Base-by-base conservation (phyloP, 2,113 vertebrate genomes). In the Chinchilla lanigera region DNA sequence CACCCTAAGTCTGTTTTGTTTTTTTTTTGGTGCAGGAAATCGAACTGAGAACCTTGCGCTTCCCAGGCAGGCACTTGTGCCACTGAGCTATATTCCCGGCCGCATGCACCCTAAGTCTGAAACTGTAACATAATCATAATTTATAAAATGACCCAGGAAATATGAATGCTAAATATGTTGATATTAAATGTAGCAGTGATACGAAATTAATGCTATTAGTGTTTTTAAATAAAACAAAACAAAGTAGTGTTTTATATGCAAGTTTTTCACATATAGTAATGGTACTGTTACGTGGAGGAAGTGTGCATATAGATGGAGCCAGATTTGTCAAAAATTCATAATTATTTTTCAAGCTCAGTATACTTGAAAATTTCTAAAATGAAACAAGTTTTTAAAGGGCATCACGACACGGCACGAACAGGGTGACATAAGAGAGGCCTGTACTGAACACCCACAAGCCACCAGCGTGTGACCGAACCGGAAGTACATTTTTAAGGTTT, bases 331-430 rank as follows among this genome's bases (percentile, higher is more conserved):
- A 56, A 35, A 58, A 91, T 7, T 52, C 11, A 73, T 26, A 94
- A 95, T 50, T 89, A 89, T 61, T 77, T 90, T 44, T 56, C n/a
- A n/a, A 28, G 61, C 88, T 90, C 69, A 75, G 11, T 60, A 78
- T 38, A 12, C 35, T 60, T 94, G 60, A 96, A 95, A 95, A 75
- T 56, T 69, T 75, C 61, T 33, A 93, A 71, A 81, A 61, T 33
- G 41, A 67, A 30, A 86, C 52, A 5, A 8, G 28, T 75, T 81
- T 86, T 67, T 75, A 30, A 44, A 56, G 41, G 35, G 24, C 9
- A 95, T 61, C 89, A 50, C 58, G 20, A 81, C 38, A 54, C 73
- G n/a, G 78, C 2, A 96, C 3, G 19, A 92, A 28, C 61, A 94
- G 7, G 82, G 85, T 85, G 5, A 94, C 86, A n/a, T 60, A 71